A percentile compares a stretch with the other conserved stretches of the same genome.
These are phyloP conservation scores for Spongia lamella DNA, from an alignment of 37 sponge, comb jelly and placozoan genomes.

Conservation along the genomic window DNA sequence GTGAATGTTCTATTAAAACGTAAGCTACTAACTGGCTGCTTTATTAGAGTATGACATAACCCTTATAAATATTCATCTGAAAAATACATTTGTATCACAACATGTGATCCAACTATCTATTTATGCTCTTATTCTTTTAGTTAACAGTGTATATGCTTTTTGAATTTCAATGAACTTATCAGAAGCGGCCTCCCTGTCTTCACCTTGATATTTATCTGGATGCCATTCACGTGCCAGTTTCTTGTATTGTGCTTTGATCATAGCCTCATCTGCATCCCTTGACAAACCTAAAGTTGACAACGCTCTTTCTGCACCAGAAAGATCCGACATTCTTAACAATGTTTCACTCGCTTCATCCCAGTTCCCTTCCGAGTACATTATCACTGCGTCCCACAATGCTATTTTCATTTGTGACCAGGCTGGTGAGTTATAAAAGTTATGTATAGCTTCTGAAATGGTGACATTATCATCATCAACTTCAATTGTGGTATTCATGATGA, in stretches of 20 bases:
- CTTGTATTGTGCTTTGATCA: slow-evolving; percentile 17
- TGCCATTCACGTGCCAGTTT: slow-evolving; percentile 14
- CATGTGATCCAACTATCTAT: no score
- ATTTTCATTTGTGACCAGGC: slow-evolving; percentile 63
- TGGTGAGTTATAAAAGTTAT: slow-evolving; percentile 71
- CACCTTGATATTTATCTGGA: slow-evolving; percentile 11
- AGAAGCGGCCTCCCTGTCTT: neutral
- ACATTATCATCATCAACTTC: slow-evolving; percentile 77
- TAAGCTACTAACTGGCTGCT: no score
- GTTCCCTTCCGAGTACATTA: no score
- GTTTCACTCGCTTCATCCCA: neutral
- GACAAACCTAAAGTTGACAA: slow-evolving; percentile 3
- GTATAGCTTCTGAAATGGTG: slow-evolving; percentile 69
- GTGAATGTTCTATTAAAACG: no score
- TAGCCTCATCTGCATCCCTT: slow-evolving; percentile 17
- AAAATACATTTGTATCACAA: no score
- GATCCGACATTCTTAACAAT: neutral
- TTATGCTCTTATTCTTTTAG: slow-evolving; percentile 1
- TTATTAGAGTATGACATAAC: no score
- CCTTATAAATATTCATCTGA: no score
- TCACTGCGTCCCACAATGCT: no score
- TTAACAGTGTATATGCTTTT: slow-evolving; percentile 18
- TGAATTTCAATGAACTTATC: slow-evolving; percentile 34
- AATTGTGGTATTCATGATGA: slow-evolving; percentile 59
- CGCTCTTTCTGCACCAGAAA: slow-evolving; percentile 25